phyloP scores from a whole-genome alignment of 2,888 invertebrate species.

The Scrobipalpa costella region DNA sequence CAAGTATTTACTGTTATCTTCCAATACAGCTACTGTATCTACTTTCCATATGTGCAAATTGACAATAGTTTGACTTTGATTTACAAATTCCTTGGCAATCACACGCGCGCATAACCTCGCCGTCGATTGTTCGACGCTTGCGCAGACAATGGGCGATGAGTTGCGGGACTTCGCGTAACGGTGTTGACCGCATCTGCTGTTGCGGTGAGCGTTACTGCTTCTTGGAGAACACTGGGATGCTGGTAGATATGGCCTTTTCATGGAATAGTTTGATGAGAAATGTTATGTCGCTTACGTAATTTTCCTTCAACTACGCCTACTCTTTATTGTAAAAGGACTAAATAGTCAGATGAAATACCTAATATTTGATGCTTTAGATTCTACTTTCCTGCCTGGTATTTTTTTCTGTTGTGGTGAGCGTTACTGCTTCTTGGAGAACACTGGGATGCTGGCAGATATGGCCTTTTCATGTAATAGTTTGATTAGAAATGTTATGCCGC shows the following conservation, averaged over 20 bases:
- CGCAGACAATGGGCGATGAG: conserved; percentile 21
- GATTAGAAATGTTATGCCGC: no score
- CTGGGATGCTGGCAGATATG: not conserved
- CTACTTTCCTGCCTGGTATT: no score
- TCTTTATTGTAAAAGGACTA: no score
- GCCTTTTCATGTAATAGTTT: not conserved
- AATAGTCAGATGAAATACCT: no score
- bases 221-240: not conserved
- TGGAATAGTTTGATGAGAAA: not conserved
- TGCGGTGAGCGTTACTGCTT: conserved; percentile 12
- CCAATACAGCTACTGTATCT: not conserved
- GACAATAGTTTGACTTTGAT: conserved; percentile 1
- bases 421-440: conserved; percentile 3
- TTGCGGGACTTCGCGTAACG: conserved; percentile 27
- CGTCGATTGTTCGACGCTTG: conserved; percentile 8
- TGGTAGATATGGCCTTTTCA: not conserved
- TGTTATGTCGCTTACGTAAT: no score
- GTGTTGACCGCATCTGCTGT: conserved; percentile 17
- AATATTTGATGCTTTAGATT: no score
- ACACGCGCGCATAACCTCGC: not conserved
- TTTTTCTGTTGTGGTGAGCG: not conserved
- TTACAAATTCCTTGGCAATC: not conserved
- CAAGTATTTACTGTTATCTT: no score
- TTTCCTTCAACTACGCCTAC: no score
- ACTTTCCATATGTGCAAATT: not conserved